Percentiles rank a stretch among this genome's conserved stretches.
Evolutionary conservation across 2,113 vertebrate species (phyloP).

Genomic region (Eubucco bourcierii): DNA sequence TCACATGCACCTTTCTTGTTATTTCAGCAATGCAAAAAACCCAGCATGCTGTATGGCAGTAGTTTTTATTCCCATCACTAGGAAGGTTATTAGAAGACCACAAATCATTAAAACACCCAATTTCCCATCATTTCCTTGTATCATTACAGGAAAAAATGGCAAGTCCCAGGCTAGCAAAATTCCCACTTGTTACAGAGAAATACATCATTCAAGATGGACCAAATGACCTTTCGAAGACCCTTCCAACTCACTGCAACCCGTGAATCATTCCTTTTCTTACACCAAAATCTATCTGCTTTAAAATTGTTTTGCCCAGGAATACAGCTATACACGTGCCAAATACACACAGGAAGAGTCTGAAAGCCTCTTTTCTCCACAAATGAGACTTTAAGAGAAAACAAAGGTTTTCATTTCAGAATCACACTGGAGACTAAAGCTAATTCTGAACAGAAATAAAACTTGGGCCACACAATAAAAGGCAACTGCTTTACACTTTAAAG

Average conservation of each 20-base stretch:
- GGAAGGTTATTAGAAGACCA: not conserved
- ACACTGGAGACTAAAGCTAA: not conserved
- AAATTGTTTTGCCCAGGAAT: not conserved
- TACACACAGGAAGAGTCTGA: not conserved
- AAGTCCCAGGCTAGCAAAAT: not conserved
- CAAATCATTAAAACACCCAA: not conserved
- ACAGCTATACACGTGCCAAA: not conserved
- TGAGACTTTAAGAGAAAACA: not conserved
- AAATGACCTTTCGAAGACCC: too few relatives aligned
- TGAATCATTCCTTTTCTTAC: not conserved
- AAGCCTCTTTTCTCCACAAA: not conserved
- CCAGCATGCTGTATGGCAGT: fast-evolving
- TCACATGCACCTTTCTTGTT: fast-evolving
- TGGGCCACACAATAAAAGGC: not conserved
- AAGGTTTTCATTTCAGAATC: not conserved
- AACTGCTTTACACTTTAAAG: fast-evolving
- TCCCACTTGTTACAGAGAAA: not conserved
- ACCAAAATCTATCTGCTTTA: not conserved
- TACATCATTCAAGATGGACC: not conserved
- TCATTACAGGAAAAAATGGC: fast-evolving
- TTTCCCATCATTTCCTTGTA: not conserved
- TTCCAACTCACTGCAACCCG: too few relatives aligned
- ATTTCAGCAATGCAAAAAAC: not conserved
- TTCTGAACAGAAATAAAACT: not conserved
- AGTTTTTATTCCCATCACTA: not conserved